Percentiles rank a stretch among this genome's conserved stretches.
phyloP scores from a whole-genome alignment of 2,888 invertebrate species.

The Bembecia ichneumoniformis region DNA sequence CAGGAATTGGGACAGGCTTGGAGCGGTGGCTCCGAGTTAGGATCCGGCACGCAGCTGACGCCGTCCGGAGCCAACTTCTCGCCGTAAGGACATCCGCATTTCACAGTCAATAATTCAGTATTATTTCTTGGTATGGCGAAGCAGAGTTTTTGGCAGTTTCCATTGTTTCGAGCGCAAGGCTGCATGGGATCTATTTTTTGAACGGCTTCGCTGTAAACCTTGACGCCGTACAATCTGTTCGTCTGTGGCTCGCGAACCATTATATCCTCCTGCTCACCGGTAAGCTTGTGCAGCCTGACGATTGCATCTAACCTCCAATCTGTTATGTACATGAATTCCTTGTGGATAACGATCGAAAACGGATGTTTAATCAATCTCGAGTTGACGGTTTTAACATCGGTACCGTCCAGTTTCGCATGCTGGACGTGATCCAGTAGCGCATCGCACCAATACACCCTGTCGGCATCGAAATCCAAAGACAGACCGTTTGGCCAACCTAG shows the following conservation, averaged over 20 bases:
- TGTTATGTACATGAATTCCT: conserved; percentile 95
- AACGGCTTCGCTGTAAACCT: conserved; percentile 84
- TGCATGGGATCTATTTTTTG: conserved; percentile 81
- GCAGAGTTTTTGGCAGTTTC: conserved; percentile 95
- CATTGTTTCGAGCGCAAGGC: conserved; percentile 88
- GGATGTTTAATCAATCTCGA: conserved; percentile 90
- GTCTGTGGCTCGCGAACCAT: conserved; percentile 91
- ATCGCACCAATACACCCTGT: conserved; percentile 97
- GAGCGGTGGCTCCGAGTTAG: conserved; percentile 87
- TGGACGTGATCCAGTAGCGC: conserved; percentile 96
- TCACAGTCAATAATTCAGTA: conserved; percentile 69
- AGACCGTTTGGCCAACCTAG: conserved; percentile 98
- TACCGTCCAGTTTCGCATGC: conserved; percentile 91
- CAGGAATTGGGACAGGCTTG: conserved; percentile 92
- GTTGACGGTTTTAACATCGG: conserved; percentile 90
- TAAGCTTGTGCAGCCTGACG: conserved; percentile 88
- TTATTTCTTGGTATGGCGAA: conserved; percentile 86
- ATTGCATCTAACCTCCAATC: conserved; percentile 98
- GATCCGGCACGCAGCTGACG: conserved; percentile 82
- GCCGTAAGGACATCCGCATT: conserved; percentile 95
- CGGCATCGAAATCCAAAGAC: conserved; percentile 89
- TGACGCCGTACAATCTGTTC: conserved; percentile 91
- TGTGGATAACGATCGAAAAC: conserved; percentile 91
- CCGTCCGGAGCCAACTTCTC: conserved; percentile 83
- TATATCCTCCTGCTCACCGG: conserved; percentile 89